Percentiles rank a stretch among this genome's conserved stretches.
phyloP scores from a whole-genome alignment of 2,797 vertebrate genomes.

The Gymnoscopelus microlampas region DNA sequence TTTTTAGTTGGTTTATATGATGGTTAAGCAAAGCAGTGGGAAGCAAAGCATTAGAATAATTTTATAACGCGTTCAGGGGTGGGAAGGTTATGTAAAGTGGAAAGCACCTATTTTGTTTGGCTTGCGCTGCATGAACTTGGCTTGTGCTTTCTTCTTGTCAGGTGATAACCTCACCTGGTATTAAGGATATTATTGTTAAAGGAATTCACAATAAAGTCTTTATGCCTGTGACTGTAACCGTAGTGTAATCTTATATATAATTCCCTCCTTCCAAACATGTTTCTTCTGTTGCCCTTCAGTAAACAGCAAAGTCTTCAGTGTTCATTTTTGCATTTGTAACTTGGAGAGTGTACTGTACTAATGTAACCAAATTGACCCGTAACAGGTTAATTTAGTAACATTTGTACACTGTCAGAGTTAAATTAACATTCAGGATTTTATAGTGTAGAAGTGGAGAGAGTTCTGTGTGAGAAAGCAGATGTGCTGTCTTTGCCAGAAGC shows the following conservation, averaged over 20 bases:
- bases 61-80: constrained; percentile 28
- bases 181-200: constrained; percentile 58
- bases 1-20: constrained; percentile 46
- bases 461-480: constrained; percentile 56
- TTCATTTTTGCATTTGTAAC: no score
- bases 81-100: constrained; percentile 37
- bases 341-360: no score
- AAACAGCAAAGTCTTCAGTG: background rate
- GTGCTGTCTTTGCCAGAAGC: background rate
- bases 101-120: constrained; percentile 50
- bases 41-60: constrained; percentile 13
- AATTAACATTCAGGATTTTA: no score
- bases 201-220: constrained; percentile 66
- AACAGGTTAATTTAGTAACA: no score
- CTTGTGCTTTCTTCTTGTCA: constrained; percentile 42
- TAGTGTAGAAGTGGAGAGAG: constrained; percentile 25
- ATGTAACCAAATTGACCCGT: no score
- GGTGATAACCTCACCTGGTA: constrained; percentile 54
- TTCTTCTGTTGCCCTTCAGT: constrained; percentile 52
- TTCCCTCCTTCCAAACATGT: constrained; percentile 49
- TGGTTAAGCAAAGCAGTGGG: constrained; percentile 10
- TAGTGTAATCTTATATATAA: no score
- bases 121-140: constrained; percentile 22
- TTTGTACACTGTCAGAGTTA: no score
- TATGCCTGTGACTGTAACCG: constrained; percentile 49